phyloP scores from a whole-genome alignment of 1,140 invertebrate genomes.

The Macrocentrus cingulum region DNA sequence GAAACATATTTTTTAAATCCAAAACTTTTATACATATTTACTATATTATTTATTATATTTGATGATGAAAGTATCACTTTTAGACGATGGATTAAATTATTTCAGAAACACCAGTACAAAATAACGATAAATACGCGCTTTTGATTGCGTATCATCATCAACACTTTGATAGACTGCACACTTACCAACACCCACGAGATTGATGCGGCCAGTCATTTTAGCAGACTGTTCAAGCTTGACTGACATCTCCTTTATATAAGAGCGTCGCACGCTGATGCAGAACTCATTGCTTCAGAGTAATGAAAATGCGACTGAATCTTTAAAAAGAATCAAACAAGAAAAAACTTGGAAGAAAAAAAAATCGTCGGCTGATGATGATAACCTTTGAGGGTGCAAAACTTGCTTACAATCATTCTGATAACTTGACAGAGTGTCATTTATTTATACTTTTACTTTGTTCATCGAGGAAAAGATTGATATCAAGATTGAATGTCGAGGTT shows the following conservation, averaged over 20 bases:
- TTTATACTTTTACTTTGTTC: background rate
- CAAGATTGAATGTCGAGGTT: too few species aligned
- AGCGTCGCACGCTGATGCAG: background rate
- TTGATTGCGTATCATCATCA: too few species aligned
- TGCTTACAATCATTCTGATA: conserved; percentile 12
- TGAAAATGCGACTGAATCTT: conserved; percentile 1
- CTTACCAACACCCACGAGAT: conserved; percentile 42
- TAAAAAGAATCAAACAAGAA: background rate
- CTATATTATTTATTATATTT: background rate
- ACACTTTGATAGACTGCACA: too few species aligned
- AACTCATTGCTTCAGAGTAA: too few species aligned
- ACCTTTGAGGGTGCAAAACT: conserved; percentile 45
- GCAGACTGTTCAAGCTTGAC: conserved; percentile 33
- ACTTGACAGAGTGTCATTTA: background rate
- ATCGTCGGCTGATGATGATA: conserved; percentile 51
- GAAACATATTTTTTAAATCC: background rate
- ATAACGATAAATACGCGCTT: background rate
- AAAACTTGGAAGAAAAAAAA: background rate
- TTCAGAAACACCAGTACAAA: background rate
- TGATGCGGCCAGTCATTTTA: conserved; percentile 37
- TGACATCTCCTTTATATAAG: conserved; percentile 2
- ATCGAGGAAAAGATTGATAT: background rate
- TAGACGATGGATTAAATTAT: background rate
- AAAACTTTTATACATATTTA: background rate
- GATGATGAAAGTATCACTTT: too few species aligned